These are phyloP conservation scores for Merops nubicus DNA, from an alignment of 2,113 vertebrate species.

Conservation along the genomic window DNA sequence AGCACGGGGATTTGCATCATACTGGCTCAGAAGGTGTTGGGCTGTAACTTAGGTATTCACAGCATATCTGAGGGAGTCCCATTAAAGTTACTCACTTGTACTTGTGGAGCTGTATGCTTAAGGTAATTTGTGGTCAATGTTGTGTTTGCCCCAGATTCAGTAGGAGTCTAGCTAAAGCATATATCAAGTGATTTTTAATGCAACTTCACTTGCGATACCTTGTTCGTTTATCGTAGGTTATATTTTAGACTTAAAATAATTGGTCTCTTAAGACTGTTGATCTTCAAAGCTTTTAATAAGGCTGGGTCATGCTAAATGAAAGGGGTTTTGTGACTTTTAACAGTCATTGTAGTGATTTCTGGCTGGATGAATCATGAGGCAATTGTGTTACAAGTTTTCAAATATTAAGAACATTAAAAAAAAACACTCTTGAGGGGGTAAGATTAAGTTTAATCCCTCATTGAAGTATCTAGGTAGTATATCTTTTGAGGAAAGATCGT, in stretches of 20 bases:
- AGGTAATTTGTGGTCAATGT: background rate
- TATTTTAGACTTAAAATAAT: background rate
- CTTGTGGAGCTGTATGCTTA: background rate
- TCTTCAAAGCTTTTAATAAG: background rate
- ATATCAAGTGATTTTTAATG: background rate
- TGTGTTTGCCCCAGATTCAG: background rate
- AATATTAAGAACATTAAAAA: background rate
- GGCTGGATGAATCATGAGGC: background rate
- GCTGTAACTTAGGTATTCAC: background rate
- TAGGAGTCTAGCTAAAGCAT: background rate
- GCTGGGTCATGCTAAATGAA: background rate
- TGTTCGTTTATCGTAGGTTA: background rate
- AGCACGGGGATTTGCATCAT: background rate
- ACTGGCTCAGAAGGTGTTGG: background rate
- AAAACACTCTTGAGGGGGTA: accelerated
- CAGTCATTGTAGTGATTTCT: background rate
- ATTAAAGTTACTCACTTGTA: background rate
- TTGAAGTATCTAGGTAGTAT: background rate
- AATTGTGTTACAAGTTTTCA: background rate
- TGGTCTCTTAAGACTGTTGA: background rate
- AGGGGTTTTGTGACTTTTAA: background rate
- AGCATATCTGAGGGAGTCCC: background rate
- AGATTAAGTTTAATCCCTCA: background rate
- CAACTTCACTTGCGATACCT: background rate
- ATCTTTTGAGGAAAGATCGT: background rate